Conservation (phyloP, 2,113 vertebrate species). For the Osmerus mordax region DNA sequence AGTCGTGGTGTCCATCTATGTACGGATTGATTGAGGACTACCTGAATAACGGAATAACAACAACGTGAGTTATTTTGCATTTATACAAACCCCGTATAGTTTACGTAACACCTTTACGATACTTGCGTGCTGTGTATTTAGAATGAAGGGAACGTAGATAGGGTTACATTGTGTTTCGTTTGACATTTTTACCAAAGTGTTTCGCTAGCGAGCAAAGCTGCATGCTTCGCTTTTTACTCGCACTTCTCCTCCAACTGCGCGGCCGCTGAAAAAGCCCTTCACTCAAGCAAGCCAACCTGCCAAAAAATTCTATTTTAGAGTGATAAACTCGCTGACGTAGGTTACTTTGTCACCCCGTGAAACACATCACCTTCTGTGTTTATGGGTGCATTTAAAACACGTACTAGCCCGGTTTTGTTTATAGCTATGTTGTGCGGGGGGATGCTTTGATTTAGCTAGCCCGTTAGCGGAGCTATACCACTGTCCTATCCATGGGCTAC, state of each 20-base stretch:
- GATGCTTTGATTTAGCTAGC: background rate
- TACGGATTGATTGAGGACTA: conserved; percentile 50
- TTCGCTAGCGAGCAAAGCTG: no score
- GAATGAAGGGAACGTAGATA: no score
- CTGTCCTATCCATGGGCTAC: background rate
- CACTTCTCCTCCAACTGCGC: conserved; percentile 30
- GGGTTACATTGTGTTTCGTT: no score
- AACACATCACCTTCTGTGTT: background rate
- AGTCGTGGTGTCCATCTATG: conserved; percentile 61
- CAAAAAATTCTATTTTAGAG: no score
- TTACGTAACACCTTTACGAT: no score
- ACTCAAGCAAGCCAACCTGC: no score
- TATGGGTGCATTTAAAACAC: background rate
- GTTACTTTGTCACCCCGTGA: no score
- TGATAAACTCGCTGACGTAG: no score
- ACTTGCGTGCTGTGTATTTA: no score
- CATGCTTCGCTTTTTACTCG: conserved; percentile 18
- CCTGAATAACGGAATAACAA: conserved; percentile 43
- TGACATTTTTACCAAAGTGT: no score
- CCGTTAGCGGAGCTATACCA: background rate
- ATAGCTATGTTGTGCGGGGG: no score
- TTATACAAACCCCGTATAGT: conserved; percentile 3
- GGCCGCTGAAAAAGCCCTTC: background rate
- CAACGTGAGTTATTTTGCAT: conserved; percentile 63
- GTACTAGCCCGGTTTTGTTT: no score